A percentile compares a stretch with the other conserved stretches of the same genome.
phyloP scores from a whole-genome alignment of 23 tunicate genomes.

The Botrylloides violaceus region DNA sequence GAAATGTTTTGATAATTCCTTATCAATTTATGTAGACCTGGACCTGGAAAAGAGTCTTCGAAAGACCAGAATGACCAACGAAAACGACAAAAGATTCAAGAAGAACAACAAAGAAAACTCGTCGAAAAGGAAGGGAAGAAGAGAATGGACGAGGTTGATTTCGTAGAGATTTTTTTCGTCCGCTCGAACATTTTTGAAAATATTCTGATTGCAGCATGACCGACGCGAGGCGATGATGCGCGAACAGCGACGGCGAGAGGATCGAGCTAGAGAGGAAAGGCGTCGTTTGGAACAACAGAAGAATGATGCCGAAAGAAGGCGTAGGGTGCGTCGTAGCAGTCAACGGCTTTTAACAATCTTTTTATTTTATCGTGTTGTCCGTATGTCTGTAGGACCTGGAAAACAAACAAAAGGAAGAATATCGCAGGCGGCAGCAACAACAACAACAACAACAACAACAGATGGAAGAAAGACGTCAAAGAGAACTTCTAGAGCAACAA shows the following conservation, averaged over 20 bases:
- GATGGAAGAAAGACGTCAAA: conserved; percentile 5
- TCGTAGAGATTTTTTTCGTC: background rate
- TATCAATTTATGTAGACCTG: background rate
- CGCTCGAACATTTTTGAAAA: background rate
- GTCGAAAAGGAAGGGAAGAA: conserved; percentile 19
- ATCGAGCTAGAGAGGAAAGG: conserved; percentile 40
- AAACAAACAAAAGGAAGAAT: conserved; percentile 3
- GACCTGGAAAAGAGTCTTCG: conserved; percentile 3
- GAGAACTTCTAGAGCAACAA: conserved; percentile 21
- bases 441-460: conserved; percentile 13
- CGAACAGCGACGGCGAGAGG: conserved; percentile 53
- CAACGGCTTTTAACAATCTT: no score
- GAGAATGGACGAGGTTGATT: conserved; percentile 12
- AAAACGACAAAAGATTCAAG: conserved; percentile 24
- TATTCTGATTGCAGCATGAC: conserved; percentile 3
- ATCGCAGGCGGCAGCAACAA: background rate
- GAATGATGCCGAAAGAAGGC: conserved; percentile 41
- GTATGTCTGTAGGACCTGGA: conserved; percentile 13
- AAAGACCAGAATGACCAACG: conserved; percentile 17
- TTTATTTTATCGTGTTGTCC: no score
- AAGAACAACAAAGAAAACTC: conserved; percentile 14
- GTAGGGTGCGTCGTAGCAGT: conserved; percentile 4
- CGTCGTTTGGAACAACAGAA: conserved; percentile 28
- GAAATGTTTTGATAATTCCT: background rate
- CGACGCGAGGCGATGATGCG: conserved; percentile 33